Evolutionary conservation across 2,888 invertebrate species (phyloP).

Genomic region (Hedya salicella): DNA sequence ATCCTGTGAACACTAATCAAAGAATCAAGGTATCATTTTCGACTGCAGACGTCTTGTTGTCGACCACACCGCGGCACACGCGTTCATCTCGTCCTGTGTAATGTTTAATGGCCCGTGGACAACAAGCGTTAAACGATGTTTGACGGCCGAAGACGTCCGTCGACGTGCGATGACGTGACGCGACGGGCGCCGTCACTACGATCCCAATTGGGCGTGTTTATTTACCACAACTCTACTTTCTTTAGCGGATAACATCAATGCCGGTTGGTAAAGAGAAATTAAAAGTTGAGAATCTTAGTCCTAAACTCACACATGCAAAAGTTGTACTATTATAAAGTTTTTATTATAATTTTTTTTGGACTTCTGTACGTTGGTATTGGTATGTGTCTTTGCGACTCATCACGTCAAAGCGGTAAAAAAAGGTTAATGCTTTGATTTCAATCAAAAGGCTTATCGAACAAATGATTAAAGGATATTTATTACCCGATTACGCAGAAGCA

Average conservation of each 20-base stretch:
- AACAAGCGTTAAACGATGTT: slow-evolving; percentile 1
- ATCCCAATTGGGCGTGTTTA: not conserved
- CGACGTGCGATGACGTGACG: not conserved
- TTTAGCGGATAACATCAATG: not conserved
- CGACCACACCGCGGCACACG: not conserved
- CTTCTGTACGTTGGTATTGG: no score
- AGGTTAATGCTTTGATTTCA: no score
- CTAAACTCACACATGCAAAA: no score
- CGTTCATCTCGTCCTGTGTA: not conserved
- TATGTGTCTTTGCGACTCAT: no score
- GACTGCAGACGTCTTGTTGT: not conserved
- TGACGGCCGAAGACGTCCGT: slow-evolving; percentile 9
- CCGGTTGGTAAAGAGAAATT: not conserved
- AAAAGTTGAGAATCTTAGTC: no score
- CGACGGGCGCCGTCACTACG: not conserved
- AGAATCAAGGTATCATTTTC: not conserved
- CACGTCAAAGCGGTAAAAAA: no score
- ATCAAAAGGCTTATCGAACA: no score
- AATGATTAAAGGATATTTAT: no score
- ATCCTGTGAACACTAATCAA: not conserved
- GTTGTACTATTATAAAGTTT: no score
- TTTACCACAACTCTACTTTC: not conserved
- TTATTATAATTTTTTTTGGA: no score
- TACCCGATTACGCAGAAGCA: no score
- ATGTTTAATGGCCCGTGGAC: slow-evolving; percentile 14